These are phyloP conservation scores for Calyptommatus sinebrachiatus DNA, from an alignment of 2,113 vertebrate species.

Conservation along the genomic window DNA sequence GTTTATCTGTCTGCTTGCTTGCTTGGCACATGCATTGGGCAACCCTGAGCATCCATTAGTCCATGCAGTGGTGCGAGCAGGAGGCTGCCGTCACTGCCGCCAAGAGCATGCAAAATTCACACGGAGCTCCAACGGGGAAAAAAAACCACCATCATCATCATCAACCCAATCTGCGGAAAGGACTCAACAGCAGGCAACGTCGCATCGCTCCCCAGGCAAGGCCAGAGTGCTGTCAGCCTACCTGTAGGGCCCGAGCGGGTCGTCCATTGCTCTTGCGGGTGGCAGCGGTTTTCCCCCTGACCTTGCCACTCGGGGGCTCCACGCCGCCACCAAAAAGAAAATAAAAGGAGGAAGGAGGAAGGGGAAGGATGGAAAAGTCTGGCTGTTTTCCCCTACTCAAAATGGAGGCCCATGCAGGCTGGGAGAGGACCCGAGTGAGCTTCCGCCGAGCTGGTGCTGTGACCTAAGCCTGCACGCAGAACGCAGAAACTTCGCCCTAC, in stretches of 20 bases:
- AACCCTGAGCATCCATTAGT: slow-evolving; percentile 35
- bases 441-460: slow-evolving; percentile 94
- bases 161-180: slow-evolving; percentile 41
- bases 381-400: slow-evolving; percentile 78
- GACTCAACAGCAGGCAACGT: slow-evolving; percentile 47
- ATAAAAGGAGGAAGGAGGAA: no score
- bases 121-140: slow-evolving; percentile 36
- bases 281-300: slow-evolving; percentile 46
- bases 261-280: slow-evolving; percentile 86
- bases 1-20: neutral
- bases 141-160: no score
- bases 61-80: slow-evolving; percentile 32
- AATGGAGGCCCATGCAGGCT: slow-evolving; percentile 95
- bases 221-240: slow-evolving; percentile 77
- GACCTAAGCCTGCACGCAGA: slow-evolving; percentile 95
- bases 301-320: slow-evolving; percentile 26
- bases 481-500: slow-evolving; percentile 87
- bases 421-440: slow-evolving; percentile 75
- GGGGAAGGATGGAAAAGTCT: no score
- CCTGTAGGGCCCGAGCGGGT: slow-evolving; percentile 93
- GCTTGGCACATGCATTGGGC: slow-evolving; percentile 35
- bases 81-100: neutral
- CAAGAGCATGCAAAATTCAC: slow-evolving; percentile 57
- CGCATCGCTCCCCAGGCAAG: slow-evolving; percentile 56
- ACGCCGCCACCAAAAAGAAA: neutral